A percentile compares a stretch with the other conserved stretches of the same genome.
Conservation (phyloP, 2,797 vertebrate genomes). For the Picus viridis region DNA sequence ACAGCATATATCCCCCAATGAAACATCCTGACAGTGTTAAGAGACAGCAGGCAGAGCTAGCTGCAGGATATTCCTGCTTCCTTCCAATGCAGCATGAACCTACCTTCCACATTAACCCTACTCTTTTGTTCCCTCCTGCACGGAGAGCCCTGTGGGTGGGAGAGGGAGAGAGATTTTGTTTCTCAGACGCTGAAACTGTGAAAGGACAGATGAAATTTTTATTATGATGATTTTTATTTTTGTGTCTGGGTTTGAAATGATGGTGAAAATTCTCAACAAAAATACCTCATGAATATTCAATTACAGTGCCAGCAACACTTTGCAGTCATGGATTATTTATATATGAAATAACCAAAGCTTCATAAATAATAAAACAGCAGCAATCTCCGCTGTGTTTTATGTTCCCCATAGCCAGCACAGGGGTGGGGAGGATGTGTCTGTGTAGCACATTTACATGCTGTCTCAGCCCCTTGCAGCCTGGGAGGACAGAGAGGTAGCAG, state of each 20-base stretch:
- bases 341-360: conserved; percentile 75
- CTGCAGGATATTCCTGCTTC: not conserved
- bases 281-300: conserved; percentile 79
- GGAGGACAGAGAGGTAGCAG: not conserved
- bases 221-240: conserved; percentile 50
- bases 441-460: not conserved
- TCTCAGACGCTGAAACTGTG: not conserved
- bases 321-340: conserved; percentile 82
- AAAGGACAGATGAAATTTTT: conserved; percentile 56
- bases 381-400: conserved; percentile 42
- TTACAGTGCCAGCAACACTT: conserved; percentile 58
- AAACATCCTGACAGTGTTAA: not conserved
- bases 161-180: not conserved
- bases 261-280: conserved; percentile 53
- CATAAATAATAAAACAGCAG: conserved; percentile 79
- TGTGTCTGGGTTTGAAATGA: conserved; percentile 23
- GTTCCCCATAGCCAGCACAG: not conserved
- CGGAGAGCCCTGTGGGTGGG: not conserved
- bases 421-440: not conserved
- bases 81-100: not conserved
- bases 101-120: not conserved
- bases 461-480: not conserved
- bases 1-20: not conserved
- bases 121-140: not conserved
- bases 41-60: not conserved